Conservation (phyloP, 2,888 invertebrate species). For the Amiota mariae region DNA sequence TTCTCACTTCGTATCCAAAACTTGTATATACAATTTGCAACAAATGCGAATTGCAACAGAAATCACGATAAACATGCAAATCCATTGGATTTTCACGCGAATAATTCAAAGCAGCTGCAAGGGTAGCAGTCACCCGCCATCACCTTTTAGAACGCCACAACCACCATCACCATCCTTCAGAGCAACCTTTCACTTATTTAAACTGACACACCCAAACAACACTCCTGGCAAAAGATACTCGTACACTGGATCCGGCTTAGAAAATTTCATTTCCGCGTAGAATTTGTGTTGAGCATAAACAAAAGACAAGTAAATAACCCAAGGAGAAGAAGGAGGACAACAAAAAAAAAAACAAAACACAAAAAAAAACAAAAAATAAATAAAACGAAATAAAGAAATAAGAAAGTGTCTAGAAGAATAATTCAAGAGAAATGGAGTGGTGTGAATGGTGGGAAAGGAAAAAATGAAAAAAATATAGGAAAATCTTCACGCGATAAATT, state of each 20-base stretch:
- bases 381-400: slow-evolving; percentile 3
- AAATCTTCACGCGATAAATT: slow-evolving; percentile 58
- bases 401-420: neutral
- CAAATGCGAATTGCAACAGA: slow-evolving; percentile 30
- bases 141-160: too few relatives aligned
- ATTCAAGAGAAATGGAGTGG: neutral
- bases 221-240: neutral
- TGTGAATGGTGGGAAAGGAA: neutral
- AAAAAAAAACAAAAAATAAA: slow-evolving; percentile 14
- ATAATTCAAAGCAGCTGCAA: slow-evolving; percentile 18
- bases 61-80: slow-evolving; percentile 61
- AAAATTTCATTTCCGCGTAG: slow-evolving; percentile 27
- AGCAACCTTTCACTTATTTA: slow-evolving; percentile 2
- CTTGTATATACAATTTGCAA: slow-evolving; percentile 22
- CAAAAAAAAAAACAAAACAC: neutral
- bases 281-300: slow-evolving; percentile 15
- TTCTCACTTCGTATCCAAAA: too few relatives aligned
- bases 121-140: neutral
- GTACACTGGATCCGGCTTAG: neutral
- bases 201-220: slow-evolving; percentile 9
- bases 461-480: slow-evolving; percentile 13
- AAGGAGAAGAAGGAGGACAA: neutral
- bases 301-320: slow-evolving; percentile 13
- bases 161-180: neutral
- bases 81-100: slow-evolving; percentile 50